phyloP scores from a whole-genome alignment of 64 coral and sea anemone species.

The Catalaphyllia jardinei region DNA sequence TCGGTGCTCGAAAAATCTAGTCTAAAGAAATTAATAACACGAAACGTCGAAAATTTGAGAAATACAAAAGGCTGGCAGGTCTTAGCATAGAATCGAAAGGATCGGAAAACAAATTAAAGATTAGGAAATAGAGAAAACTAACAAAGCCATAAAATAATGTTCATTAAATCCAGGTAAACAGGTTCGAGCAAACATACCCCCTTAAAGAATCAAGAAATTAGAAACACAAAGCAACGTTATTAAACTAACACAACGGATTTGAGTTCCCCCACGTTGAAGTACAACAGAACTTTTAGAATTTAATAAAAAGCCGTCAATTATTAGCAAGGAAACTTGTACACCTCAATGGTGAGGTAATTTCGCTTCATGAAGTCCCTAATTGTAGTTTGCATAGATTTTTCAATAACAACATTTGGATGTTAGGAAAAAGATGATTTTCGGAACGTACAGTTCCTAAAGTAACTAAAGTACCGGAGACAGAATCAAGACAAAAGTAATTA shows the following conservation, averaged over 20 bases:
- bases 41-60: background rate
- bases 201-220: conserved; percentile 81
- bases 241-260: conserved; percentile 58
- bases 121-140: conserved; percentile 1
- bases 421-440: conserved; percentile 25
- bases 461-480: conserved; percentile 55
- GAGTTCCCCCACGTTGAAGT: conserved; percentile 88
- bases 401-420: conserved; percentile 43
- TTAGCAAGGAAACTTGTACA: conserved; percentile 4
- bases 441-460: conserved; percentile 8
- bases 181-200: conserved; percentile 78
- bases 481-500: conserved; percentile 64
- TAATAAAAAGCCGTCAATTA: conserved; percentile 28
- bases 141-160: conserved; percentile 4
- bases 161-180: conserved; percentile 44
- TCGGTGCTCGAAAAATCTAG: background rate
- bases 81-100: background rate
- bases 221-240: conserved; percentile 73
- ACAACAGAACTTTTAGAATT: conserved; percentile 73
- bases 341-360: conserved; percentile 39
- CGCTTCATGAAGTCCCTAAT: background rate
- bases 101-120: conserved; percentile 18
- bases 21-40: background rate
- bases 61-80: background rate
- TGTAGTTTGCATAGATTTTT: conserved; percentile 21